A percentile compares a stretch with the other conserved stretches of the same genome.
Conservation (phyloP, 2,113 vertebrate species). For the Phodopus roborovskii region DNA sequence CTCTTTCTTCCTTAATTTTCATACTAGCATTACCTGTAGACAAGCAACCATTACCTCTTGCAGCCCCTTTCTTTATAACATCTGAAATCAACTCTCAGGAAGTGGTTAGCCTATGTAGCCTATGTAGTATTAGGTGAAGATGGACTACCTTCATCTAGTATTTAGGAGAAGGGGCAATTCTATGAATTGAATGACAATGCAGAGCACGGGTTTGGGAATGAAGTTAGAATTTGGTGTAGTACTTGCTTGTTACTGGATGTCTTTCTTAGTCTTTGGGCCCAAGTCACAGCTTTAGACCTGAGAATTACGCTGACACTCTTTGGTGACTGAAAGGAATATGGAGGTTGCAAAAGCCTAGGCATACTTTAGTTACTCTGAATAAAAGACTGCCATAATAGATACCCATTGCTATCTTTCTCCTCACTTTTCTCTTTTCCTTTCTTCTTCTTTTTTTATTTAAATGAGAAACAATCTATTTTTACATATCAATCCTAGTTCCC, state of each 20-base stretch:
- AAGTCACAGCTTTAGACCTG: neutral
- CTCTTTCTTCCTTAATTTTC: neutral
- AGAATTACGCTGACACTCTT: neutral
- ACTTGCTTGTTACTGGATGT: neutral
- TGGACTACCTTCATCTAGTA: neutral
- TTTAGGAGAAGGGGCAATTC: neutral
- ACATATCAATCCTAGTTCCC: too few species aligned
- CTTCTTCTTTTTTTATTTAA: too few species aligned
- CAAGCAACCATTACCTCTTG: neutral
- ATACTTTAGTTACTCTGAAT: neutral
- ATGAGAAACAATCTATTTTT: too few species aligned
- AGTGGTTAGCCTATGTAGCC: neutral
- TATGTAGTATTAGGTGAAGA: neutral
- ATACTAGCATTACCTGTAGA: neutral
- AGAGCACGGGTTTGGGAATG: neutral
- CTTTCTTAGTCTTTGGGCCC: neutral
- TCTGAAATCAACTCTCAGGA: neutral
- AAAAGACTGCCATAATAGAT: neutral
- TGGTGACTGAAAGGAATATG: neutral
- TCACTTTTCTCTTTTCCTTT: neutral
- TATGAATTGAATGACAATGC: neutral
- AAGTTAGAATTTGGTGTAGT: conserved; percentile 17
- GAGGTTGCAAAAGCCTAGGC: neutral
- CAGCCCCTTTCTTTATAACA: neutral
- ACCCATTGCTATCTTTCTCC: conserved; percentile 2